A percentile compares a stretch with the other conserved stretches of the same genome.
Evolutionary conservation across 2,797 vertebrate genomes (phyloP).

Genomic region (Esox masquinongy): DNA sequence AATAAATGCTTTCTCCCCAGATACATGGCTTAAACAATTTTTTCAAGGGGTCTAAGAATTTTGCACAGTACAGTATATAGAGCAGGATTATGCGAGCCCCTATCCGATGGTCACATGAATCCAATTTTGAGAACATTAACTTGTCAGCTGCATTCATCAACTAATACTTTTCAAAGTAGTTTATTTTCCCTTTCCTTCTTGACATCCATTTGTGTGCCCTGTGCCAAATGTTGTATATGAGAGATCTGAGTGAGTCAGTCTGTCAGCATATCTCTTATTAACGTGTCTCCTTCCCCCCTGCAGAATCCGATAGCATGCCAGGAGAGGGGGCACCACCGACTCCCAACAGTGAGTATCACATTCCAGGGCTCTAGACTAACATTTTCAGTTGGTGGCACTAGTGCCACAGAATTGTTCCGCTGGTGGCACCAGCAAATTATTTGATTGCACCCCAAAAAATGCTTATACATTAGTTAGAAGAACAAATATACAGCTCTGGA

Average conservation of each 20-base stretch:
- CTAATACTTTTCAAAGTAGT: not conserved
- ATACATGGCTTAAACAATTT: no score
- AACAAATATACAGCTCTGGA: no score
- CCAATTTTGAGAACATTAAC: slow-evolving; percentile 19
- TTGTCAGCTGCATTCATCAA: not conserved
- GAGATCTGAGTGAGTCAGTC: not conserved
- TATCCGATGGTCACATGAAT: slow-evolving; percentile 18
- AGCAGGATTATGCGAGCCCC: slow-evolving; percentile 31
- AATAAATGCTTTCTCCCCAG: no score
- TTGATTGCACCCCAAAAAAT: no score
- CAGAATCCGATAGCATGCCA: slow-evolving; percentile 90
- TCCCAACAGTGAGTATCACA: slow-evolving; percentile 84
- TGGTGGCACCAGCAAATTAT: no score
- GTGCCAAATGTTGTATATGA: not conserved
- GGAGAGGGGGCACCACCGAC: slow-evolving; percentile 85
- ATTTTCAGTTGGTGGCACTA: no score
- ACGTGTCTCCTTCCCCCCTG: not conserved
- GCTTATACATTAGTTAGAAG: no score
- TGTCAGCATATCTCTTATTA: slow-evolving; percentile 3
- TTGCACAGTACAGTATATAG: not conserved
- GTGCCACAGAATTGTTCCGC: no score
- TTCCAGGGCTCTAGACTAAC: no score
- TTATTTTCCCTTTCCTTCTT: not conserved
- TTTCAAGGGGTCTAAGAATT: no score
- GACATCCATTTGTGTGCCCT: slow-evolving; percentile 12